These are phyloP conservation scores for Perdix hodgsoniae DNA, from an alignment of 2,797 vertebrate genomes.

Conservation along the genomic window DNA sequence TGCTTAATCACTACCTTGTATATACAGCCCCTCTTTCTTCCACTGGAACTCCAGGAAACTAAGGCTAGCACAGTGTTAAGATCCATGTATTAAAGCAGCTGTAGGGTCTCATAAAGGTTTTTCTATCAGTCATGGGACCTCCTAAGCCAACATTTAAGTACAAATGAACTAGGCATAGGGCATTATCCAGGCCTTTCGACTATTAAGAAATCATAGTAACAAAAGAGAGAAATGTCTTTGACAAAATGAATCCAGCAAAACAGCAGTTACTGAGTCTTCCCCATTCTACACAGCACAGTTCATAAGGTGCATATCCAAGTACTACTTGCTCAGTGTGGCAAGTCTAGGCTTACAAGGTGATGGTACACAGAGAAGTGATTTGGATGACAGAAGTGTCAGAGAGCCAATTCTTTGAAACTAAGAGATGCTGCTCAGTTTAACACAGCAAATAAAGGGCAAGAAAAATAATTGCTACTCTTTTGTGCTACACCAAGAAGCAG, in stretches of 20 bases:
- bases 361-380: not conserved
- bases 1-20: not conserved
- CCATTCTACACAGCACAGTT: not conserved
- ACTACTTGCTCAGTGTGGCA: not conserved
- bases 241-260: not conserved
- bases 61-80: not conserved
- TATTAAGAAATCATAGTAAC: not conserved
- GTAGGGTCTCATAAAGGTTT: not conserved
- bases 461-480: conserved; percentile 1
- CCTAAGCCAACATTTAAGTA: not conserved
- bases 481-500: not conserved
- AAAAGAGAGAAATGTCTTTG: not conserved
- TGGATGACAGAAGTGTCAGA: not conserved
- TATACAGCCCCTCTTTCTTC: not conserved
- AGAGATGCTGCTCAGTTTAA: not conserved
- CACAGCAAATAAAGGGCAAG: not conserved
- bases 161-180: not conserved
- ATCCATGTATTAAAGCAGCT: not conserved
- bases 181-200: not conserved
- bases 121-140: not conserved
- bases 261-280: not conserved
- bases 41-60: not conserved
- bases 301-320: not conserved
- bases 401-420: not conserved
- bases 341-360: not conserved